phyloP scores from a whole-genome alignment of 2,113 vertebrate species.

The Polypterus bichir region DNA sequence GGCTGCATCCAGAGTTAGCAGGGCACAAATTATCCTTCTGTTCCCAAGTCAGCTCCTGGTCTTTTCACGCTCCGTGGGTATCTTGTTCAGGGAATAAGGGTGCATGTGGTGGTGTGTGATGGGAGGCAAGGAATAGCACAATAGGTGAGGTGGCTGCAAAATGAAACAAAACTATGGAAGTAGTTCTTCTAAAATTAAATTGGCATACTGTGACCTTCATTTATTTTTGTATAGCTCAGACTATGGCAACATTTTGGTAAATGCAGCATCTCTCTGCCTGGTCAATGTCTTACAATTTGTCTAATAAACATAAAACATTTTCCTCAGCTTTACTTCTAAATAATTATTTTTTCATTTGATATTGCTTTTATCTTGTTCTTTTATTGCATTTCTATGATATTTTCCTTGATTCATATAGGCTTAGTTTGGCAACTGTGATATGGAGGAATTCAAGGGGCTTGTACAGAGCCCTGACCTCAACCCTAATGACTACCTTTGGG shows the following conservation, averaged over 20 bases:
- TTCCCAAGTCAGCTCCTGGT: constrained; percentile 50
- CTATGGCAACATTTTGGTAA: constrained; percentile 36
- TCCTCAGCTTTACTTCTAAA: too few relatives aligned
- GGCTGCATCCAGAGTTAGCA: constrained; percentile 41
- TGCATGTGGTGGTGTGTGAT: constrained; percentile 8
- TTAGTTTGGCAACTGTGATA: too few relatives aligned
- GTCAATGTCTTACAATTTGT: constrained; percentile 20
- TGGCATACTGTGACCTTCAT: constrained; percentile 46
- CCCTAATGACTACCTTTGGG: too few relatives aligned
- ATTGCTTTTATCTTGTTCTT: too few relatives aligned
- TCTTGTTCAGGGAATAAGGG: constrained; percentile 32
- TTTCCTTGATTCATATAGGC: too few relatives aligned
- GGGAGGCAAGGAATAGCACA: constrained; percentile 3
- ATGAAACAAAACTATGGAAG: constrained; percentile 55
- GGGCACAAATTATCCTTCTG: constrained; percentile 60
- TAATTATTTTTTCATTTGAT: too few relatives aligned
- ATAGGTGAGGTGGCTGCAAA: constrained; percentile 47
- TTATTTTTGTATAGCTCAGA: constrained; percentile 52
- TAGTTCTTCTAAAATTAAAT: constrained; percentile 61
- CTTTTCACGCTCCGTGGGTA: constrained; percentile 46
- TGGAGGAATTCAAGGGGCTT: too few relatives aligned
- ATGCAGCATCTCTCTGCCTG: too few relatives aligned
- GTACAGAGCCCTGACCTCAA: too few relatives aligned
- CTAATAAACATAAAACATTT: neutral
- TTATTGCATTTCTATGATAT: too few relatives aligned